Evolutionary conservation across 1,140 invertebrate genomes (phyloP), one percentile per base, ranked within the genome.

Genomic region (Zaprionus vittiger): DNA sequence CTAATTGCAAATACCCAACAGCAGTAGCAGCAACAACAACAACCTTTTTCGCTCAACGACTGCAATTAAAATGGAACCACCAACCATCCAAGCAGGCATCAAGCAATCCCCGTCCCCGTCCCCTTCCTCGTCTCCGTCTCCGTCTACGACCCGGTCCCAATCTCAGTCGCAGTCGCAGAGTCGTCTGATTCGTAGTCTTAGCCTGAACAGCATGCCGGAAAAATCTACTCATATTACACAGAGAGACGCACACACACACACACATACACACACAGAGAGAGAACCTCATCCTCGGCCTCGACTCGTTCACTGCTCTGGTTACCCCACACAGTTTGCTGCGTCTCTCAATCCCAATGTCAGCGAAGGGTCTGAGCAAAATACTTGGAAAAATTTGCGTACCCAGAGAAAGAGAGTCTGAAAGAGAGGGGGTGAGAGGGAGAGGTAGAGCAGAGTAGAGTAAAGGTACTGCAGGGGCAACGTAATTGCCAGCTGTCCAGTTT

Each of bases 1-100:
- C 85, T 89, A 90, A 89, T 89, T 89, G 85, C 85, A 89, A 76
- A 74, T 56, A 54, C 71, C 62, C 69, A 65, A 11, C 61, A 72
- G 5, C 61, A 72, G 41, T 22, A 38, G 38, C 52, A 38, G n/a
- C 56, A 68, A 41, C 49, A 73, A 20, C 52, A 57, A 52, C 73
- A 63, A 87, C 81, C 84, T 83, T 84, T 69, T 73, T 70, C 49
- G 54, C 59, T 69, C 81, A 66, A 37, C 82, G 74, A 78, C 85
- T 90, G 85, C 85, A 89, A 89, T 89, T 89, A 89, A 89, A 85
- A 82, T 90, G 80, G 83, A 87, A 87, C 84, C 80, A 89, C 81
- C 81, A 84, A 68, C 56, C 62, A 72, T 54, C 69, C 63, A 69
- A 80, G 64, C 75, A 70, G 56, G 26, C 49, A 47, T 41, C 55